Conservation (phyloP, 1,140 invertebrate species). For the Orchesella cincta region DNA sequence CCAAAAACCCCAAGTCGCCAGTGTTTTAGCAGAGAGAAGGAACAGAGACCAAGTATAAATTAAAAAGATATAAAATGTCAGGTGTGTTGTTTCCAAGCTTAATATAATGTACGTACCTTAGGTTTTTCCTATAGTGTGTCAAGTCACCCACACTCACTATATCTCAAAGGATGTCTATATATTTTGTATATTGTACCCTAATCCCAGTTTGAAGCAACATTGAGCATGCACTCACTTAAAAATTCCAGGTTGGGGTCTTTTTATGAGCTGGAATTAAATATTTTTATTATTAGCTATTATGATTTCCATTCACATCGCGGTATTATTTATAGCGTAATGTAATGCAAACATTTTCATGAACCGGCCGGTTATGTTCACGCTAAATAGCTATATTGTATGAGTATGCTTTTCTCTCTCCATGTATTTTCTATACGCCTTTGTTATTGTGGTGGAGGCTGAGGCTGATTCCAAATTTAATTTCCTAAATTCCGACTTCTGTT, state of each 20-base stretch:
- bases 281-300: constrained; percentile 14
- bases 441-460: background rate
- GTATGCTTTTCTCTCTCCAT: background rate
- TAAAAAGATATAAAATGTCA: constrained; percentile 24
- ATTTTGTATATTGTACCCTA: no score
- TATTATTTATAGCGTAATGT: background rate
- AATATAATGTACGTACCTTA: background rate
- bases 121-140: background rate
- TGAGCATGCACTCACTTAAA: constrained; percentile 9
- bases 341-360: background rate
- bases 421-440: no score
- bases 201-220: no score
- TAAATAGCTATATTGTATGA: background rate
- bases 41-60: background rate
- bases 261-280: constrained; percentile 28
- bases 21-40: no score
- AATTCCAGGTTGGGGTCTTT: constrained; percentile 15
- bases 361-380: constrained; percentile 4
- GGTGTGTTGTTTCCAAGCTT: background rate
- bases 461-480: background rate
- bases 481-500: no score
- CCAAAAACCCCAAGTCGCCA: no score
- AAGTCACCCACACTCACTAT: background rate
- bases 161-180: background rate
- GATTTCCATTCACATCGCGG: constrained; percentile 4